Conservation (phyloP, 2,888 invertebrate genomes). For the Phyto melanocephala region DNA sequence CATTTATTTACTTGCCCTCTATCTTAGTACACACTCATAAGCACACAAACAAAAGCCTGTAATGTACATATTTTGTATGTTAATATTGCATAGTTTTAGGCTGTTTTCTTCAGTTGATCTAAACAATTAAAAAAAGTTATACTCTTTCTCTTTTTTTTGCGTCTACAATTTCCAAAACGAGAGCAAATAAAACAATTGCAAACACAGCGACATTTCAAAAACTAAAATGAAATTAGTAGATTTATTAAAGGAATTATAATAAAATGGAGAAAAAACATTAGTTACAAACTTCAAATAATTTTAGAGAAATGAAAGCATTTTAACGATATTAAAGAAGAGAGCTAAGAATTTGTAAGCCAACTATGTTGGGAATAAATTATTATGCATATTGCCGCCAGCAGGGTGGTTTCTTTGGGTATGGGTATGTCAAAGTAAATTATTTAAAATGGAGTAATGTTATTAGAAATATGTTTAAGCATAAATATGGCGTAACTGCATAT, state of each 20-base stretch:
- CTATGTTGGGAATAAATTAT: not conserved
- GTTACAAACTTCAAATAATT: not conserved
- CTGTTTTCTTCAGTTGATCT: constrained; percentile 35
- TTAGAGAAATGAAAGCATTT: not conserved
- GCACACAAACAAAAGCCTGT: too few species aligned
- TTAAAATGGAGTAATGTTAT: too few species aligned
- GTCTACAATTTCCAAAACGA: not conserved
- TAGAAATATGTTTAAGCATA: too few species aligned
- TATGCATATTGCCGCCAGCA: too few species aligned
- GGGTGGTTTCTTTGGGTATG: too few species aligned
- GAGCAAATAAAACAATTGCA: too few species aligned
- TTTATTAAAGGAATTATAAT: not conserved
- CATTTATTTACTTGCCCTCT: constrained; percentile 4
- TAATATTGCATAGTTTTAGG: constrained; percentile 62
- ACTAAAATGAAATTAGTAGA: constrained; percentile 18
- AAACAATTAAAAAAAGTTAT: constrained; percentile 39
- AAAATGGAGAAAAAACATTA: not conserved
- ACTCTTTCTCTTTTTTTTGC: not conserved
- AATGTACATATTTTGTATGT: too few species aligned
- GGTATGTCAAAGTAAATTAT: too few species aligned
- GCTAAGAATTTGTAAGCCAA: not conserved
- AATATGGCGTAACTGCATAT: too few species aligned
- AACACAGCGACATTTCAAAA: not conserved
- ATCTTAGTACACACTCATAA: not conserved
- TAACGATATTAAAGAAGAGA: not conserved